Evolutionary conservation across 2,888 invertebrate species (phyloP).

Genomic region (Cantharis lateralis): DNA sequence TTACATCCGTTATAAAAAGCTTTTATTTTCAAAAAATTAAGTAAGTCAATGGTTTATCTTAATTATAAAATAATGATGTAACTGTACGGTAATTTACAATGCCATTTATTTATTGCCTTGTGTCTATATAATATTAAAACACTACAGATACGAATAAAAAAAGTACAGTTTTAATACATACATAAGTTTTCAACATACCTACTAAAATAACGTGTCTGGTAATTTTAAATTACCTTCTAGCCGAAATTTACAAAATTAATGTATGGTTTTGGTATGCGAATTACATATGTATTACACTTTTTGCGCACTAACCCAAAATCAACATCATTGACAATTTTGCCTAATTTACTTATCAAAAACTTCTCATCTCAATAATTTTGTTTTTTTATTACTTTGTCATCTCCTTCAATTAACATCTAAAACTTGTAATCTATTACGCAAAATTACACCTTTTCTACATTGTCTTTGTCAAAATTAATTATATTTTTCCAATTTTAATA

Average conservation of each 20-base stretch:
- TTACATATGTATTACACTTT: slow-evolving; percentile 1
- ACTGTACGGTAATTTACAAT: slow-evolving; percentile 17
- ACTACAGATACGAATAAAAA: slow-evolving; percentile 8
- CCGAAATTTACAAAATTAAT: slow-evolving; percentile 9
- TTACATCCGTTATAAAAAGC: background rate
- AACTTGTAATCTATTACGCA: background rate
- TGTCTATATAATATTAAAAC: slow-evolving; percentile 15
- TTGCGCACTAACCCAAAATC: background rate
- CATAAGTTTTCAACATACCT: slow-evolving; percentile 13
- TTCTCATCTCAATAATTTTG: background rate
- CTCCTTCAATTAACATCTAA: background rate
- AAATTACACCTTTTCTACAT: background rate
- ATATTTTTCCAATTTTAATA: background rate
- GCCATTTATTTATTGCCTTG: slow-evolving; percentile 17
- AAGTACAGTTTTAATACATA: slow-evolving; percentile 21
- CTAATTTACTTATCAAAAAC: background rate
- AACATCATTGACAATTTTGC: background rate
- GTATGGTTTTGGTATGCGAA: slow-evolving; percentile 12
- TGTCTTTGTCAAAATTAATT: background rate
- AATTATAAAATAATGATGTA: slow-evolving; percentile 12
- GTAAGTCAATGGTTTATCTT: slow-evolving; percentile 8
- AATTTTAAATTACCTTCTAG: slow-evolving; percentile 11
- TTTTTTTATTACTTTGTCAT: background rate
- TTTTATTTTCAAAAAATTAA: slow-evolving; percentile 5
- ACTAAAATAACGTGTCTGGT: slow-evolving; percentile 8